Base-by-base conservation (phyloP, 2,113 vertebrate species). In the Hypomesus transpacificus region DNA sequence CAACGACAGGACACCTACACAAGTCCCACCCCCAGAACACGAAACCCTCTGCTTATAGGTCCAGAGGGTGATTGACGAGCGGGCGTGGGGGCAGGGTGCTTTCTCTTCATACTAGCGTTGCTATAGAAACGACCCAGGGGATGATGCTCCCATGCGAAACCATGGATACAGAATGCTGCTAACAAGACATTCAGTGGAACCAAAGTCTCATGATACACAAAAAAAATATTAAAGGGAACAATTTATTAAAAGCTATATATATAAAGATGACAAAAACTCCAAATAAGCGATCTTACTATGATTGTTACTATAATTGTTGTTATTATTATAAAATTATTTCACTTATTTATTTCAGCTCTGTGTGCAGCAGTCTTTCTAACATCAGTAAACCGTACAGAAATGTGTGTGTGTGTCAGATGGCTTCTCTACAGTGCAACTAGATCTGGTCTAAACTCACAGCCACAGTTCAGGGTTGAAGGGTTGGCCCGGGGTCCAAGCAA, bases 281-380 rank as follows among this genome's bases (percentile, higher is more conserved):
- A 87, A 92, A 89, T 91, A 91, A 92, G 90, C 88, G 88, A 89
- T 87, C 90, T 85, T 92, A 91, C 86, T 91, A 90, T 90, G 90
- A 92, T 84, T 90, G 89, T 90, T 90, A 90, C 76, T 79, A 81
- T 86, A 89, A 89, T 92, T 90, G 91, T 92, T 85, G 80, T 80
- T 91, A 86, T 90, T 88, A 91, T 80, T 87, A 90, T 90, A 90
- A 92, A 91, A 90, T 87, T 90, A 92, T 92, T 92, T 91, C 89
- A 88, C 89, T 91, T 92, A 92, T 92, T 92, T 92, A 92, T 92
- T 92, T 91, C 88, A 92, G 88, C 85, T 91, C 85, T 89, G 87
- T 91, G 89, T 92, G 89, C 79, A 87, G 89, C 89, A 89, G 88
- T 89, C 87, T 90, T 90, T 91, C 84, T 88, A 66, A 89, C 90